Evolutionary conservation across 2,113 vertebrate genomes (phyloP).

Genomic region (Entelurus aequoreus): DNA sequence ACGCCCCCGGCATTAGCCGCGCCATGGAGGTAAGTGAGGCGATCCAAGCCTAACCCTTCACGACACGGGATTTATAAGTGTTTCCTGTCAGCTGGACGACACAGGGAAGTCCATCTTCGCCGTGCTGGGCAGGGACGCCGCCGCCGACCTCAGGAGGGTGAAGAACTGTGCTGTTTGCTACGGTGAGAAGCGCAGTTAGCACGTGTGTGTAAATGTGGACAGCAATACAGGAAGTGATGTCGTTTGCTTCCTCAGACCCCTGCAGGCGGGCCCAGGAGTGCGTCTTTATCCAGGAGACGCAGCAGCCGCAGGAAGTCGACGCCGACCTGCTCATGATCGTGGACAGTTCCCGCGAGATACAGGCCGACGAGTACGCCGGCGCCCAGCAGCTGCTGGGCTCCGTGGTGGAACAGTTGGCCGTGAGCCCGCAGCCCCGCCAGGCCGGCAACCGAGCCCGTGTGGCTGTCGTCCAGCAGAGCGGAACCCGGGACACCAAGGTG

Average conservation of each 20-base stretch:
- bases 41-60: too few species aligned
- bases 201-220: neutral
- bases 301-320: slow-evolving; percentile 54
- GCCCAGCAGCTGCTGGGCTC: slow-evolving; percentile 72
- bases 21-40: slow-evolving; percentile 67
- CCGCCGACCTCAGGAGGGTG: slow-evolving; percentile 53
- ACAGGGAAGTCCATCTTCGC: slow-evolving; percentile 62
- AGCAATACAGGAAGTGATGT: too few species aligned
- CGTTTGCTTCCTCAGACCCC: slow-evolving; percentile 65
- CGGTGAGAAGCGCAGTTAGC: slow-evolving; percentile 61
- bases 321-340: slow-evolving; percentile 77
- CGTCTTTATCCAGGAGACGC: slow-evolving; percentile 4
- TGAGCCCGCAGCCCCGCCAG: slow-evolving; percentile 58
- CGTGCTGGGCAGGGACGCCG: slow-evolving; percentile 65
- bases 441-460: slow-evolving; percentile 54
- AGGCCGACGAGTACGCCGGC: slow-evolving; percentile 61
- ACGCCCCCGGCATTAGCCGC: slow-evolving; percentile 54
- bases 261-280: slow-evolving; percentile 69
- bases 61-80: too few species aligned
- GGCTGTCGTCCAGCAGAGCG: slow-evolving; percentile 73
- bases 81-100: slow-evolving; percentile 69
- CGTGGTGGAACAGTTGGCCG: slow-evolving; percentile 69
- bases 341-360: slow-evolving; percentile 75
- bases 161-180: slow-evolving; percentile 77
- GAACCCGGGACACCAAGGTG: slow-evolving; percentile 31